Evolutionary conservation across 1,140 invertebrate genomes (phyloP).

Genomic region (Heliconius himera): DNA sequence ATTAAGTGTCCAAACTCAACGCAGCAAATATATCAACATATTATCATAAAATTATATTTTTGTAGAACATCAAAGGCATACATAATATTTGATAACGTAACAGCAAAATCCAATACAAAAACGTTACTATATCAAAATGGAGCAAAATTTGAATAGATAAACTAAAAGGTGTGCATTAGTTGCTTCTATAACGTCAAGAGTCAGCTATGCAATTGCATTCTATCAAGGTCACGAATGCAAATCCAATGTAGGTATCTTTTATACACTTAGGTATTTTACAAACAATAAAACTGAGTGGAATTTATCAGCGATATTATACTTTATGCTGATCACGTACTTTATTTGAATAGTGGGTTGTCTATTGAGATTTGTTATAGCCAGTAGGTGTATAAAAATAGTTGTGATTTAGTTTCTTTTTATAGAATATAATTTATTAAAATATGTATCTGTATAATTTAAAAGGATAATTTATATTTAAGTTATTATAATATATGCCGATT

Average conservation of each 20-base stretch:
- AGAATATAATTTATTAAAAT: too few relatives aligned
- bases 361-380: not conserved
- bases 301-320: not conserved
- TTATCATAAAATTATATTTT: too few relatives aligned
- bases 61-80: too few relatives aligned
- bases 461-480: too few relatives aligned
- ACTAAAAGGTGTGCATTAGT: slow-evolving; percentile 5
- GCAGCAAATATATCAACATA: too few relatives aligned
- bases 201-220: slow-evolving; percentile 34
- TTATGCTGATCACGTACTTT: not conserved
- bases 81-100: not conserved
- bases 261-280: slow-evolving; percentile 6
- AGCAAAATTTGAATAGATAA: slow-evolving; percentile 3
- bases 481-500: too few relatives aligned
- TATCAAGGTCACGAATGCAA: slow-evolving; percentile 37
- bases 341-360: not conserved
- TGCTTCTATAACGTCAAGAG: slow-evolving; percentile 24
- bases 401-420: too few relatives aligned
- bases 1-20: not conserved
- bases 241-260: slow-evolving; percentile 6
- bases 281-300: slow-evolving; percentile 6
- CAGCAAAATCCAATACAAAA: not conserved
- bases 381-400: too few relatives aligned
- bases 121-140: not conserved
- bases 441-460: too few relatives aligned